Base-by-base conservation (phyloP, 2,888 invertebrate species). In the Leptopilina syphax region DNA sequence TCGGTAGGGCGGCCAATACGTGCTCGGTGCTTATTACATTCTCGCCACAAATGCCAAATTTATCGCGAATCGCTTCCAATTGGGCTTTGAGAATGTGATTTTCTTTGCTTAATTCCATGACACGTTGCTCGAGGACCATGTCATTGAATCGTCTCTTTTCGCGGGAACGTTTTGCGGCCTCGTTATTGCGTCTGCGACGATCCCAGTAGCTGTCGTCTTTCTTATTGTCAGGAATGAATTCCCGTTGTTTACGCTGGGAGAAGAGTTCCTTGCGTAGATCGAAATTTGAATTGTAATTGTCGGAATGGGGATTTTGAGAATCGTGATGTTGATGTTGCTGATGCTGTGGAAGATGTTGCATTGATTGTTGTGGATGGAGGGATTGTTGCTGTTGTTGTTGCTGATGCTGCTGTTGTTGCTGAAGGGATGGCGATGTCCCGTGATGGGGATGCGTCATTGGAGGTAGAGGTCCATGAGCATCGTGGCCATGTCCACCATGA, bases 151-250 rank as follows among this genome's bases (percentile, higher is more conserved):
- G 95, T 65, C 98, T 95, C 92, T 99, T 99, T 92, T 99, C 98
- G n/a, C 98, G 95, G 7, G 98, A 98, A 67, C 98, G 94, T 91
- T 99, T 98, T 80, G 99, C 99, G 0, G 99, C 99, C 92, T 98
- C 98, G 92, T 99, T 99, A 93, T 99, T 99, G 81, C 98, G 95
- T 83, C 98, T 94, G 80, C 99, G 94, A 80, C 98, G 95, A 92
- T 98, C 98, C 99, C 99, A 99, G 92, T 99, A 99, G 89, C 97
- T 97, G 88, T 98, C 98, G 90, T 99, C 98, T 91, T 99, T 99
- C 92, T 98, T 98, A 92, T 95, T 97, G 91, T 98, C 98, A 0
- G 98, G 98, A 83, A 98, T 98, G 92, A 99, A 98, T 92, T 98
- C 98, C 13, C 99, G 94, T 90, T 98, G 98, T 91, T 98, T 98